Percentiles rank a stretch among this genome's conserved stretches.
phyloP scores from a whole-genome alignment of 2,888 invertebrate species.

The Catocala nupta region DNA sequence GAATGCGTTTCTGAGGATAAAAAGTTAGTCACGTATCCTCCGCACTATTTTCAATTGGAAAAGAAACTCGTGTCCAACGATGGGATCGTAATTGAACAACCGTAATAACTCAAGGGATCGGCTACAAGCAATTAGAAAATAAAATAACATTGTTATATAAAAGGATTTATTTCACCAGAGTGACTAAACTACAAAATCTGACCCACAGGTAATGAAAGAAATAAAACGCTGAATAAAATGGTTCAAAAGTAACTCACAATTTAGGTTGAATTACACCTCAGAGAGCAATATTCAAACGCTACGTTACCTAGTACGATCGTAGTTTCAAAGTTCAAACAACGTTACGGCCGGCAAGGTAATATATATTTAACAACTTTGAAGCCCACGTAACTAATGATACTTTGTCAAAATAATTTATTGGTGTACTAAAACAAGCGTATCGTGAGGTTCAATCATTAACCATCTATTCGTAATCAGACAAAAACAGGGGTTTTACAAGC shows the following conservation, averaged over 20 bases:
- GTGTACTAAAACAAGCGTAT: slow-evolving; percentile 13
- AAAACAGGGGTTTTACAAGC: slow-evolving; percentile 38
- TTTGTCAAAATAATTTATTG: slow-evolving; percentile 15
- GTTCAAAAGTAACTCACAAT: slow-evolving; percentile 1
- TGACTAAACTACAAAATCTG: background rate
- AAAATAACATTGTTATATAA: too few species aligned
- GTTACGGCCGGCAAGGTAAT: background rate
- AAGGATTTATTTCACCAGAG: background rate
- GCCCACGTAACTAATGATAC: background rate
- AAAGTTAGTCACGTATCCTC: too few species aligned
- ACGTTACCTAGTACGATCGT: background rate
- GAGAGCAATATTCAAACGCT: slow-evolving; percentile 4
- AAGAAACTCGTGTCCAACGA: too few species aligned
- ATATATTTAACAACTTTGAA: slow-evolving; percentile 8
- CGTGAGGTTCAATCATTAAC: slow-evolving; percentile 19
- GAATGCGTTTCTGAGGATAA: too few species aligned
- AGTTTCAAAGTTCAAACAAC: slow-evolving; percentile 5
- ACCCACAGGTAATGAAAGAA: background rate
- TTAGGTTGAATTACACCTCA: slow-evolving; percentile 3
- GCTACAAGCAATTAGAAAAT: too few species aligned
- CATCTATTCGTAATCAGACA: slow-evolving; percentile 26
- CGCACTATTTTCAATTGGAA: too few species aligned
- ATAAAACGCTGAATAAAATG: slow-evolving; percentile 1
- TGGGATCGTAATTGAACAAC: too few species aligned
- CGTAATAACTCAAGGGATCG: too few species aligned